These are phyloP conservation scores for Eristalis arbustorum DNA, from an alignment of 2,888 invertebrate species.

Conservation along the genomic window DNA sequence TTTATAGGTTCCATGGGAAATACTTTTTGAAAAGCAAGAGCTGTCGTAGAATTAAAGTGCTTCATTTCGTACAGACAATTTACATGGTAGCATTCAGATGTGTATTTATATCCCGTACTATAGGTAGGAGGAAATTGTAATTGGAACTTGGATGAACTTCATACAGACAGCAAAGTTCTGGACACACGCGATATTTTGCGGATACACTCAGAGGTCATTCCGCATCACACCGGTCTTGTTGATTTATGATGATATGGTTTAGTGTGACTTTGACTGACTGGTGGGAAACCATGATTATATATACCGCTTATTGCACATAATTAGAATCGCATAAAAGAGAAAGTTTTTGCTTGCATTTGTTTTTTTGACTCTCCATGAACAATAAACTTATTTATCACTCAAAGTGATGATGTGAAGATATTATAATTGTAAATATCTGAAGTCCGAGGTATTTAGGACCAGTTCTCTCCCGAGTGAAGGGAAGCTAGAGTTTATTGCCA, in stretches of 20 bases:
- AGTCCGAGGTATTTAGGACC: no score
- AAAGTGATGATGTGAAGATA: no score
- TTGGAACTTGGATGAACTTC: conserved; percentile 3
- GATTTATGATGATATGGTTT: neutral
- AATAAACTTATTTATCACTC: no score
- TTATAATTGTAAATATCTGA: no score
- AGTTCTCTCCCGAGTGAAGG: no score
- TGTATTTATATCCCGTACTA: neutral
- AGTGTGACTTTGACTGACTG: neutral
- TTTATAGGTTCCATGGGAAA: conserved; percentile 12
- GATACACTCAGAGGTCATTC: neutral
- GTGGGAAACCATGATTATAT: neutral
- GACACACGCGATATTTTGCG: neutral
- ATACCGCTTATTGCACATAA: no score
- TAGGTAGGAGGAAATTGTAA: neutral
- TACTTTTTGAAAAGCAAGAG: conserved; percentile 1
- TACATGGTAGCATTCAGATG: neutral
- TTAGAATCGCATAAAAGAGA: no score
- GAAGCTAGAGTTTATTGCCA: no score
- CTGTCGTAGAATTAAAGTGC: neutral
- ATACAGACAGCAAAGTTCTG: neutral
- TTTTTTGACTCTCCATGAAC: no score
- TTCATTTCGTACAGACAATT: neutral
- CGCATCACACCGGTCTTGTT: neutral
- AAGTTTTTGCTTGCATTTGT: no score